Evolutionary conservation across 2,113 vertebrate species (phyloP), one percentile per base, ranked within the genome.

Genomic region (Lonchura striata): DNA sequence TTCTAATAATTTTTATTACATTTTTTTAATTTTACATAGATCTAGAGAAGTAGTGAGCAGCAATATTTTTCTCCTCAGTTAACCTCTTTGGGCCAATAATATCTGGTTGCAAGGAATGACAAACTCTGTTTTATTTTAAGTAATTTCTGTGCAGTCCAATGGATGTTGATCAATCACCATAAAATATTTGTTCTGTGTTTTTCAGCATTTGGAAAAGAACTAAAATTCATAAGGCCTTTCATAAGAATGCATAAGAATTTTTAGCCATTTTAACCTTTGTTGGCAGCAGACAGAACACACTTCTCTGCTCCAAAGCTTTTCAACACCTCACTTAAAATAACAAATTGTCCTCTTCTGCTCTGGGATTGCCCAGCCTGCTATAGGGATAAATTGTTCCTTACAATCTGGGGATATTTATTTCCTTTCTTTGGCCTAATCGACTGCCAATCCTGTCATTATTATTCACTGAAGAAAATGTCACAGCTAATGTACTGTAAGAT

Each of bases 381-480:
- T 6, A 37, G 37, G 89, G 35, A 92, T 80, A 91, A 90, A 94
- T 82, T 85, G 50, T 57, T 88, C 50, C 66, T 82, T 77, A 85
- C 80, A 88, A 79, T 66, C 68, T 91, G 6, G 3, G 50, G 68
- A 80, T 9, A 63, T 92, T 94, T 77, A 42, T 93, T 66, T 83
- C 81, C 46, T 92, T 37, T 90, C 54, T 92, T 78, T 86, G 60
- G 59, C 64, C 35, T 83, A 81, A 91, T 63, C n/a, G 15, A 78
- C 88, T 86, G 66, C 39, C 63, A 70, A 22, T 60, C 22, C 28
- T 71, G 64, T 57, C 79, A 64, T 81, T 88, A 85, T 92, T 27
- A 88, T 88, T 92, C 75, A 63, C 12, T 74, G 85, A 83, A 78
- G 68, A 86, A 94, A 94, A 94, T 93, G 82, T 86, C 85, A 90